Percentiles rank a stretch among this genome's conserved stretches.
Conservation (phyloP, 1,140 invertebrate genomes). For the Melitaea cinxia region DNA sequence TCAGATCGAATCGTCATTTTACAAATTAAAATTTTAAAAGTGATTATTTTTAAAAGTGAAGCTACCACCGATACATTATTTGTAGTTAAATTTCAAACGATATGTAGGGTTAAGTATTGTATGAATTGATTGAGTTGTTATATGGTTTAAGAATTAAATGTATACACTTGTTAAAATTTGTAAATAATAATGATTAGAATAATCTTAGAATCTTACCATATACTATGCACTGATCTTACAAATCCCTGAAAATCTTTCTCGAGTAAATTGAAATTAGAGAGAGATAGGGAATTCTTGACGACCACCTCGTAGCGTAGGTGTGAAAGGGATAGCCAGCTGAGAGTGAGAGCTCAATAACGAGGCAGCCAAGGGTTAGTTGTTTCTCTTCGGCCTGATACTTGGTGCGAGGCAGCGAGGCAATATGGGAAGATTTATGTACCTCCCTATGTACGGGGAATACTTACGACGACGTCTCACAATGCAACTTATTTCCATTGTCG, state of each 20-base stretch:
- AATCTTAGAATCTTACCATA: slow-evolving; percentile 41
- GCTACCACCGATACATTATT: no score
- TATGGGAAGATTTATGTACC: slow-evolving; percentile 78
- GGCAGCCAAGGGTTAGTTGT: slow-evolving; percentile 79
- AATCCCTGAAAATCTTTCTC: slow-evolving; percentile 78
- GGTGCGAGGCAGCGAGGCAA: slow-evolving; percentile 56
- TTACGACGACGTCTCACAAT: slow-evolving; percentile 57
- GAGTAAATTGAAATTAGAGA: slow-evolving; percentile 81
- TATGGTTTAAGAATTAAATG: no score
- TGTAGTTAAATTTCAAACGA: no score
- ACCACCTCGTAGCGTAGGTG: slow-evolving; percentile 37
- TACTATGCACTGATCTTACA: slow-evolving; percentile 63
- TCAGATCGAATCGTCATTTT: no score
- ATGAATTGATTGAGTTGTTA: no score
- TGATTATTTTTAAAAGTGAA: no score
- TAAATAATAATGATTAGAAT: neutral
- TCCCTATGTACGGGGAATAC: slow-evolving; percentile 57
- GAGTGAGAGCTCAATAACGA: slow-evolving; percentile 83
- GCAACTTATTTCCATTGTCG: slow-evolving; percentile 64
- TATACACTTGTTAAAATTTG: no score
- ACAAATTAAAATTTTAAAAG: no score
- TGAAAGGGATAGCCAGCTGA: slow-evolving; percentile 54
- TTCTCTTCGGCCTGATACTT: slow-evolving; percentile 54
- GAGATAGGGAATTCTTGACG: slow-evolving; percentile 52
- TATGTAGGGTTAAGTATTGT: no score